Conservation (phyloP, 2,797 vertebrate genomes). For the Coluber constrictor region DNA sequence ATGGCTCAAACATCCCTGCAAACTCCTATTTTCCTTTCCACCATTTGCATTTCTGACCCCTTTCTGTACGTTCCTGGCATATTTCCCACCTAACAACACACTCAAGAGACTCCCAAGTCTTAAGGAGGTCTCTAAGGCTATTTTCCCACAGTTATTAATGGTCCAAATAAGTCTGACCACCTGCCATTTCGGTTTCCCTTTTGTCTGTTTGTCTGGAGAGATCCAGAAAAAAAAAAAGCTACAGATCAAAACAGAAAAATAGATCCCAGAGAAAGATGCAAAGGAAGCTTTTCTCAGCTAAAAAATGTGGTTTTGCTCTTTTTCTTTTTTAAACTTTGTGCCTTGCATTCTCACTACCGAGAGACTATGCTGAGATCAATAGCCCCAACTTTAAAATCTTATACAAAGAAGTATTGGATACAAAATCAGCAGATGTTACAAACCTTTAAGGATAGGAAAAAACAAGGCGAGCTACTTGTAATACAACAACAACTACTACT, state of each 20-base stretch:
- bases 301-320: neutral
- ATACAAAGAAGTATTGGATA: neutral
- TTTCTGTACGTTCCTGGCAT: neutral
- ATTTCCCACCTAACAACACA: constrained; percentile 17
- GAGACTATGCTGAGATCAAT: neutral
- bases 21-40: constrained; percentile 7
- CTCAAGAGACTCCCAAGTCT: neutral
- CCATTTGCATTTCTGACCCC: neutral
- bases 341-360: neutral
- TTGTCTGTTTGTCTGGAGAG: neutral
- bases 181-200: constrained; percentile 35
- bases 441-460: neutral
- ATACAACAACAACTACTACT: neutral
- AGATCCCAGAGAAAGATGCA: neutral
- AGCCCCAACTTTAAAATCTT: neutral
- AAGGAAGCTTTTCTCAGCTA: neutral
- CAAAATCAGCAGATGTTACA: no score
- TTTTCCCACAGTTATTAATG: constrained; percentile 25
- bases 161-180: constrained; percentile 37
- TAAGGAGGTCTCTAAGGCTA: constrained; percentile 3
- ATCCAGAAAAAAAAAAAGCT: neutral
- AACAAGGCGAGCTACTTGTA: neutral
- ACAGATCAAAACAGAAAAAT: constrained; percentile 10
- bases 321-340: neutral
- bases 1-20: neutral